A percentile compares a stretch with the other conserved stretches of the same genome.
Conservation (phyloP, 2,888 invertebrate genomes). For the Dicyrtomina minuta region DNA sequence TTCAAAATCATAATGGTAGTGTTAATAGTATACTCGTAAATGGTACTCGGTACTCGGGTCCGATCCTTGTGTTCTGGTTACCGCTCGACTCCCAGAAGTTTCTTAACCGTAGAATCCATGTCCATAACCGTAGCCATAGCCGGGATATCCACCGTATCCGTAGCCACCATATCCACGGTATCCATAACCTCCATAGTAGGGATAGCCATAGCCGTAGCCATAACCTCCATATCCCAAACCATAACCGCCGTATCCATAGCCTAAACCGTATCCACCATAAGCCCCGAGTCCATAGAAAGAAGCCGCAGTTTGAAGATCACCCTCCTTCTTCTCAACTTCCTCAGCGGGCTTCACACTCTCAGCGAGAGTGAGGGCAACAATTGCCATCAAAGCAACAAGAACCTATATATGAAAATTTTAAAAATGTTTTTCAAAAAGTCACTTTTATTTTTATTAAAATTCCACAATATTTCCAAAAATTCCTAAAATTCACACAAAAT, state of each 20-base stretch:
- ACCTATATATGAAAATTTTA: slow-evolving; percentile 40
- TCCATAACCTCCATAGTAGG: slow-evolving; percentile 2
- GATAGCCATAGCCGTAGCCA: slow-evolving; percentile 10
- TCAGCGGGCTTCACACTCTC: slow-evolving; percentile 31
- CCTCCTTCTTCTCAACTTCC: slow-evolving; percentile 41
- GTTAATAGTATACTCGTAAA: too few species aligned
- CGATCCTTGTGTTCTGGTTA: too few species aligned
- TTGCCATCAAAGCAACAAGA: slow-evolving; percentile 46
- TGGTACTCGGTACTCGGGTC: neutral
- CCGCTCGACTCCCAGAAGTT: too few species aligned
- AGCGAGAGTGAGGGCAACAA: slow-evolving; percentile 39
- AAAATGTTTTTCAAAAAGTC: slow-evolving; percentile 1
- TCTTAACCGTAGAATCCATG: slow-evolving; percentile 15
- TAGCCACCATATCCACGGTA: neutral
- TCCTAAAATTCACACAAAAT: neutral
- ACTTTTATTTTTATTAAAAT: neutral
- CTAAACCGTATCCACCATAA: slow-evolving; percentile 4
- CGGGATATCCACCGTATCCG: neutral
- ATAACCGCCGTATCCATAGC: slow-evolving; percentile 19
- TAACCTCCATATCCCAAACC: slow-evolving; percentile 16
- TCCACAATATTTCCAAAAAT: neutral
- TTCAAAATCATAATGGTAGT: too few species aligned
- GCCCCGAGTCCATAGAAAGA: slow-evolving; percentile 45
- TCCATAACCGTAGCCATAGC: neutral
- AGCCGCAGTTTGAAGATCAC: slow-evolving; percentile 50